These are phyloP conservation scores for Parelbella ahira DNA, from an alignment of 2,888 invertebrate species.

Conservation along the genomic window DNA sequence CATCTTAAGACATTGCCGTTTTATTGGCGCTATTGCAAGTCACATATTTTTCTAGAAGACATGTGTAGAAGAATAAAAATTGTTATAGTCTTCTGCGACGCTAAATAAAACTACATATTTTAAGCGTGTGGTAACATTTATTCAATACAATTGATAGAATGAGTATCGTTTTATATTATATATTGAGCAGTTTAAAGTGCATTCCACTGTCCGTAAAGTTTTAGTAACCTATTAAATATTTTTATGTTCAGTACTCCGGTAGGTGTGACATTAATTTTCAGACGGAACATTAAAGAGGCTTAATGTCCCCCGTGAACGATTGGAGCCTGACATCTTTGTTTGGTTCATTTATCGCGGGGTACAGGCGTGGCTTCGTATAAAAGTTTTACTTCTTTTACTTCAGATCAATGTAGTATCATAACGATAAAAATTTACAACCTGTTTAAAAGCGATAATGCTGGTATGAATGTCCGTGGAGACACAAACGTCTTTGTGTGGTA, in stretches of 20 bases:
- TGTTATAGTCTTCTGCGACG: too few relatives aligned
- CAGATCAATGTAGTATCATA: conserved; percentile 17
- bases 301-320: conserved; percentile 49
- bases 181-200: conserved; percentile 26
- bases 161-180: conserved; percentile 2
- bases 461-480: conserved; percentile 4
- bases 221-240: conserved; percentile 32
- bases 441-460: conserved; percentile 9
- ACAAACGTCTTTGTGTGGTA: conserved; percentile 1
- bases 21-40: too few relatives aligned
- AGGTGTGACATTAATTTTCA: conserved; percentile 58
- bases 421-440: conserved; percentile 22
- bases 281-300: conserved; percentile 53
- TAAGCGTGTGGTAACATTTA: not conserved
- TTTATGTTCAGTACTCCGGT: conserved; percentile 33
- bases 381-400: conserved; percentile 5
- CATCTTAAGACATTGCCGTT: too few relatives aligned
- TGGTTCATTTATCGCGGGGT: conserved; percentile 19
- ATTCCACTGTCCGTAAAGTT: conserved; percentile 30
- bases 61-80: too few relatives aligned
- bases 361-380: conserved; percentile 2
- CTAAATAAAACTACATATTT: too few relatives aligned
- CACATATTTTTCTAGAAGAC: too few relatives aligned
- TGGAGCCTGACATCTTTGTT: conserved; percentile 38
- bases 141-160: conserved; percentile 2